These are phyloP conservation scores for Elephas maximus DNA, from an alignment of 2,113 vertebrate genomes.

Conservation along the genomic window DNA sequence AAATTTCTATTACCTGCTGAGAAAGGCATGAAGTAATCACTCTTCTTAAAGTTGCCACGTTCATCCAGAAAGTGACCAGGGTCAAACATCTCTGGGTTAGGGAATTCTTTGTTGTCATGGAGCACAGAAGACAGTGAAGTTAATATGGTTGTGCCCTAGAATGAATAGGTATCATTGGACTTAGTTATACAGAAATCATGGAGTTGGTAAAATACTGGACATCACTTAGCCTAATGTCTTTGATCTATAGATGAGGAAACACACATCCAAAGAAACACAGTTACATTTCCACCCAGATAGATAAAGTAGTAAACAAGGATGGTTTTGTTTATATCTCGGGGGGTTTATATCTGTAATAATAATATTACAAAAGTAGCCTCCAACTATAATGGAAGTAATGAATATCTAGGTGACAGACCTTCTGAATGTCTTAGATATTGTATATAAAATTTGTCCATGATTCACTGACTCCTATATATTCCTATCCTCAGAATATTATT, in stretches of 20 bases:
- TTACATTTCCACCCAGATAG: background rate
- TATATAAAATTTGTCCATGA: background rate
- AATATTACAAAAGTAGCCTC: background rate
- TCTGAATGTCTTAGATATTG: background rate
- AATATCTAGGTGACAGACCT: too few relatives aligned
- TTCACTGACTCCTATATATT: too few relatives aligned
- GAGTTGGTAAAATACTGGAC: background rate
- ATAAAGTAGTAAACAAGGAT: background rate
- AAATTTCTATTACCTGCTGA: constrained; percentile 82
- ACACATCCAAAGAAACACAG: background rate
- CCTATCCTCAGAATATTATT: too few relatives aligned
- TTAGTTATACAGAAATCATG: background rate
- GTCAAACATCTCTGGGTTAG: constrained; percentile 82
- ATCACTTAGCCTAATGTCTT: background rate
- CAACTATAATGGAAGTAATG: background rate
- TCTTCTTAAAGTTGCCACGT: constrained; percentile 83
- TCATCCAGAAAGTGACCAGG: constrained; percentile 86
- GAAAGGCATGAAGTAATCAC: constrained; percentile 84
- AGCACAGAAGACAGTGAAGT: constrained; percentile 55
- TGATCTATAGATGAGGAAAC: background rate
- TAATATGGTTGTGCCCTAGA: constrained; percentile 82
- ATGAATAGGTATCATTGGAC: background rate
- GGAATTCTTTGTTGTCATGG: constrained; percentile 73
- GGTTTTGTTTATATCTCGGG: too few relatives aligned
- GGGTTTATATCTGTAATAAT: background rate